phyloP scores from a whole-genome alignment of 2,797 vertebrate genomes.

The Rhinella marina region DNA sequence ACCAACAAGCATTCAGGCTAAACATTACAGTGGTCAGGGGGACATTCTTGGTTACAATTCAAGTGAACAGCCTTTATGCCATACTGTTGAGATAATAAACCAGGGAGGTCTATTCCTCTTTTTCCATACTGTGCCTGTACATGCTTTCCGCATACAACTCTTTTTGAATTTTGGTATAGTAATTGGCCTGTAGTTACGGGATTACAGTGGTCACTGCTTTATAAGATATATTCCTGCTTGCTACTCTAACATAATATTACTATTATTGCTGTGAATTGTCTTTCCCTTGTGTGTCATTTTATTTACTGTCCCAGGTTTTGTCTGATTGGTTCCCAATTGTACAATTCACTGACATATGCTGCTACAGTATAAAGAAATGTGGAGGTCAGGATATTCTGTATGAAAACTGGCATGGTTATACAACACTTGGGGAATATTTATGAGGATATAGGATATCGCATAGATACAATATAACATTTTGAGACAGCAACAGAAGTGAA shows the following conservation, averaged over 20 bases:
- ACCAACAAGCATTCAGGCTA: too few relatives aligned
- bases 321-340: constrained; percentile 1
- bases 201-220: not conserved
- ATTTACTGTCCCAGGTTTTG: not conserved
- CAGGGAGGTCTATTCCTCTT: too few relatives aligned
- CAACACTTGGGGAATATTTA: not conserved
- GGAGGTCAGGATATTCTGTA: not conserved
- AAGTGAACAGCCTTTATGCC: too few relatives aligned
- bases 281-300: not conserved
- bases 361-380: constrained; percentile 1
- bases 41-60: too few relatives aligned
- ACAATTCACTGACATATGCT: not conserved
- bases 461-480: not conserved
- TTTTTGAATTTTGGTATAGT: not conserved
- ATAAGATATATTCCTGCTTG: not conserved
- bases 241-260: not conserved
- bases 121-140: too few relatives aligned
- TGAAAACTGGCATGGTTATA: not conserved
- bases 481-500: not conserved
- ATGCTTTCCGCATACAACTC: too few relatives aligned
- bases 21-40: too few relatives aligned
- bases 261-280: not conserved
- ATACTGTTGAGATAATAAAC: too few relatives aligned
- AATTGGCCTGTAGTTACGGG: not conserved
- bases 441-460: not conserved